Evolutionary conservation across 2,797 vertebrate genomes (phyloP).

Genomic region (Pantherophis alleghaniensis): DNA sequence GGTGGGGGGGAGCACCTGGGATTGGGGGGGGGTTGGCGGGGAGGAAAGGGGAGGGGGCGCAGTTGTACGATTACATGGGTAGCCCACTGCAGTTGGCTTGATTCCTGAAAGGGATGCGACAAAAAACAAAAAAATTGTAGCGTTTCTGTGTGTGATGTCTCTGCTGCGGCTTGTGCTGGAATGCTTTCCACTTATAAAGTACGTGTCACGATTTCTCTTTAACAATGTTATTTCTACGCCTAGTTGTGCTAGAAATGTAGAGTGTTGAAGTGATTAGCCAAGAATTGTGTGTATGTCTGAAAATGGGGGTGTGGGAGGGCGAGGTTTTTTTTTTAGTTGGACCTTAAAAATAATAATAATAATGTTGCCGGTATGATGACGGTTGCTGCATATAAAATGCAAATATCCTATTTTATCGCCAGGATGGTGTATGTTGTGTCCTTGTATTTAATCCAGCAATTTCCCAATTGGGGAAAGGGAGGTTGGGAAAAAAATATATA

Average conservation of each 20-base stretch:
- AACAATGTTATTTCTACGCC: constrained; percentile 51
- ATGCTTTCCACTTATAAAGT: constrained; percentile 56
- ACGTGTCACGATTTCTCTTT: constrained; percentile 57
- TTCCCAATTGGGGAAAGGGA: constrained; percentile 49
- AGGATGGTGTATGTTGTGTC: background rate
- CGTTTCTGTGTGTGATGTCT: constrained; percentile 58
- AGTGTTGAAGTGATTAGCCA: constrained; percentile 63
- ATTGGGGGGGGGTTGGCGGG: background rate
- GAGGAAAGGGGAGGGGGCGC: background rate
- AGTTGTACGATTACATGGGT: constrained; percentile 47
- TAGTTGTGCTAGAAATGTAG: constrained; percentile 68
- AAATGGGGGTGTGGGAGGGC: constrained; percentile 1
- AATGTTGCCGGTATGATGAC: background rate
- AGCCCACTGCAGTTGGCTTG: constrained; percentile 60
- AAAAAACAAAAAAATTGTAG: constrained; percentile 29
- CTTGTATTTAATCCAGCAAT: background rate
- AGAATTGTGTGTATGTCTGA: constrained; percentile 46
- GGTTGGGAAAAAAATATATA: background rate
- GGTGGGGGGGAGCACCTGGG: background rate
- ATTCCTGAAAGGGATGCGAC: constrained; percentile 36
- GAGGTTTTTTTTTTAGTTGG: constrained; percentile 1
- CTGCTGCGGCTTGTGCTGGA: constrained; percentile 59
- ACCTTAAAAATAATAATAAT: background rate
- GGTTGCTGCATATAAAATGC: background rate
- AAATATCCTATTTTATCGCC: background rate